Conservation (phyloP, 1,140 invertebrate genomes). For the Drepana arcuata region DNA sequence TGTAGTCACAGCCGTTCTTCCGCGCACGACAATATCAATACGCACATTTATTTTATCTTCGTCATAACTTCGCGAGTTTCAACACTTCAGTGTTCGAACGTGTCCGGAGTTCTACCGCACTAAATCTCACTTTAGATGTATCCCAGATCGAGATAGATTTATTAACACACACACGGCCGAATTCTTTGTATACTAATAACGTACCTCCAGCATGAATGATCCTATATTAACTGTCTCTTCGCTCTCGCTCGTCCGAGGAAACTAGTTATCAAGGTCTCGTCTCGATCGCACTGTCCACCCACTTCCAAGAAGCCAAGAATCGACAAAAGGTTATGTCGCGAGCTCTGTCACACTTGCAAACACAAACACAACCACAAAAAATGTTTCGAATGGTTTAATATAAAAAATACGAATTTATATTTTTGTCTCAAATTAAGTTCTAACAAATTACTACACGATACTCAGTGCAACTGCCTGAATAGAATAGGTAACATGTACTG, state of each 20-base stretch:
- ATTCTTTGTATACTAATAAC: conserved; percentile 60
- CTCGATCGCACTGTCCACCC: conserved; percentile 52
- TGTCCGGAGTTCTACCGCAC: conserved; percentile 44
- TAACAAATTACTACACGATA: too few relatives aligned
- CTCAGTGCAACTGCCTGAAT: too few relatives aligned
- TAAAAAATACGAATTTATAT: too few relatives aligned
- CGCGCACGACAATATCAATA: conserved; percentile 33
- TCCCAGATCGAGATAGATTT: conserved; percentile 15
- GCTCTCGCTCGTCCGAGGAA: conserved; percentile 57
- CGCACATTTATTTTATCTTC: conserved; percentile 54
- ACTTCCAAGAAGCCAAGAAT: conserved; percentile 66
- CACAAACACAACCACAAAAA: too few relatives aligned
- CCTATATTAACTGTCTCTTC: conserved; percentile 69
- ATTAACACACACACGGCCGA: conserved; percentile 40
- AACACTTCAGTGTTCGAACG: conserved; percentile 38
- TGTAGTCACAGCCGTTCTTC: conserved; percentile 47
- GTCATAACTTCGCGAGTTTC: conserved; percentile 35
- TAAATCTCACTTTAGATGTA: conserved; percentile 35
- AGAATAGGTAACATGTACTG: too few relatives aligned
- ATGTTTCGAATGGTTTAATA: too few relatives aligned
- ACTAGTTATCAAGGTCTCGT: conserved; percentile 73
- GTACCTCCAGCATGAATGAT: conserved; percentile 70
- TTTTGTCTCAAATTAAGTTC: too few relatives aligned
- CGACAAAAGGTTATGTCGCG: conserved; percentile 51
- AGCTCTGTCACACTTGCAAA: conserved; percentile 20